These are phyloP conservation scores for Empidonax traillii DNA, from an alignment of 2,113 vertebrate genomes.

Conservation along the genomic window DNA sequence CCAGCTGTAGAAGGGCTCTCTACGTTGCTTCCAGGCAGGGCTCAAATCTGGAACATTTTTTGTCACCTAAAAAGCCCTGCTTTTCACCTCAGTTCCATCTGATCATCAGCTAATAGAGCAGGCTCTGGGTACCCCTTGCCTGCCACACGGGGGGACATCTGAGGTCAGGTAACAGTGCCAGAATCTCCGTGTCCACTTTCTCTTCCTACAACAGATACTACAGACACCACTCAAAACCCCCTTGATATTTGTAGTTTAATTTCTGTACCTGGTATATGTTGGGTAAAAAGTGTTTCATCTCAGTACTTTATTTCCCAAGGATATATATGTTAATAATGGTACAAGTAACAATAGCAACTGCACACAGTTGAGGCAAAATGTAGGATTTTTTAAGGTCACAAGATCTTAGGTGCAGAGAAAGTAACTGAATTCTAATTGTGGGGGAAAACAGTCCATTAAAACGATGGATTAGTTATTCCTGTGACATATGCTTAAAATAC, in stretches of 20 bases:
- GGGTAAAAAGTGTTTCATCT: background rate
- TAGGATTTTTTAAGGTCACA: background rate
- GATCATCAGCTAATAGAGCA: background rate
- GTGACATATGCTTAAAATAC: background rate
- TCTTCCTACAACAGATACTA: background rate
- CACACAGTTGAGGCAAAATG: background rate
- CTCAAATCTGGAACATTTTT: background rate
- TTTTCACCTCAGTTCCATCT: background rate
- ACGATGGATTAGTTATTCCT: background rate
- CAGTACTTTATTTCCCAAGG: background rate
- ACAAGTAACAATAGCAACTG: background rate
- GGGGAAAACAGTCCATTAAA: background rate
- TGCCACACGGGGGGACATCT: background rate
- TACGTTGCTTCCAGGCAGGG: background rate
- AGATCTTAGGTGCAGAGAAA: background rate
- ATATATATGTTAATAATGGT: background rate
- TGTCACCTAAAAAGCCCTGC: background rate
- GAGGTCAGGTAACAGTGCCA: background rate
- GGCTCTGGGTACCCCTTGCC: background rate
- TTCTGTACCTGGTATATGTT: background rate
- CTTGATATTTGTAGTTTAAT: accelerated
- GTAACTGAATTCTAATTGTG: background rate
- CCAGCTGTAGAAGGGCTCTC: background rate
- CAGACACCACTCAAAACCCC: background rate
- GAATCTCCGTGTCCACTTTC: background rate